Evolutionary conservation across 2,888 invertebrate species (phyloP).

Genomic region (Leistus spinibarbis): DNA sequence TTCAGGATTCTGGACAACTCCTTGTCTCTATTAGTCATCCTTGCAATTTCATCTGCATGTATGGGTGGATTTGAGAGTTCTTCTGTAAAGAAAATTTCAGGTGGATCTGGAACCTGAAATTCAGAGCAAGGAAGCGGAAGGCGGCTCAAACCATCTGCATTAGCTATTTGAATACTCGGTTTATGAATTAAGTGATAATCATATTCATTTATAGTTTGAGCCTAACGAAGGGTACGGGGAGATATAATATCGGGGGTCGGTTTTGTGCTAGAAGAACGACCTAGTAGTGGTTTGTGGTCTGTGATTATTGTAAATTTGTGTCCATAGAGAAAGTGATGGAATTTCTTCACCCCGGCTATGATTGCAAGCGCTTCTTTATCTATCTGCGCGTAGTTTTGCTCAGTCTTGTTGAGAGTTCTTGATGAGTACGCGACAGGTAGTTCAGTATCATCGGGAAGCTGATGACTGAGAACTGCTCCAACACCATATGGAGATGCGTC

Average conservation of each 20-base stretch:
- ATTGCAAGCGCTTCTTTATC: slow-evolving; percentile 1
- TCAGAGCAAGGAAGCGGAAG: slow-evolving; percentile 4
- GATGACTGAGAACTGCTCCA: not conserved
- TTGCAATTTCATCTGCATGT: slow-evolving; percentile 36
- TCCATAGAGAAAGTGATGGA: not conserved
- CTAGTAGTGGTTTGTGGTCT: slow-evolving; percentile 41
- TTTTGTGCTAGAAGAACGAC: slow-evolving; percentile 31
- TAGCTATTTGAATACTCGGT: slow-evolving; percentile 12
- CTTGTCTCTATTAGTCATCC: slow-evolving; percentile 10
- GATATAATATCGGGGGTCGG: slow-evolving; percentile 23
- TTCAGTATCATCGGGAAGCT: not conserved
- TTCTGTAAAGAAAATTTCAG: slow-evolving; percentile 4
- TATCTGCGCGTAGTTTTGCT: slow-evolving; percentile 4
- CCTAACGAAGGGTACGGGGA: slow-evolving; percentile 28
- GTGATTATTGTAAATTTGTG: slow-evolving; percentile 13
- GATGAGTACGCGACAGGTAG: not conserved
- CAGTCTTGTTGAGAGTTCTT: not conserved
- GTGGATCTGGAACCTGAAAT: not conserved
- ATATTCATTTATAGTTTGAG: slow-evolving; percentile 25
- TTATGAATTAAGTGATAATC: slow-evolving; percentile 23
- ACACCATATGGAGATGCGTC: slow-evolving; percentile 6
- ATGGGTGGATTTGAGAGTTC: slow-evolving; percentile 14
- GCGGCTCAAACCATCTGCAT: slow-evolving; percentile 36
- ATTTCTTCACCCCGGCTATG: not conserved
- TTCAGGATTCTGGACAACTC: slow-evolving; percentile 19